Evolutionary conservation across 1,140 invertebrate species (phyloP).

Genomic region (Bombus ignitus): DNA sequence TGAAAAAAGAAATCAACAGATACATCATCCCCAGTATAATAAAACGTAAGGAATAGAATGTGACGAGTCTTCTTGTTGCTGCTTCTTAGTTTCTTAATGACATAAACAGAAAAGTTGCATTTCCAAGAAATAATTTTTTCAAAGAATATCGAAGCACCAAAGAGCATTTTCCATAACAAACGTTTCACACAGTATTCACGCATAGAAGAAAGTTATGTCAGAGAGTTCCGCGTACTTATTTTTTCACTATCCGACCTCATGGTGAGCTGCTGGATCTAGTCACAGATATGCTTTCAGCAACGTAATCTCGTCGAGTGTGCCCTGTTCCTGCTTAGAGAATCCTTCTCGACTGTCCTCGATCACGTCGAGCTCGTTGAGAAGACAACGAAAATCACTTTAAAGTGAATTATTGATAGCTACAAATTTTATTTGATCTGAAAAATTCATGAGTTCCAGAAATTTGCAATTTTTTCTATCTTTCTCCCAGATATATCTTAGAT

Average conservation of each 20-base stretch:
- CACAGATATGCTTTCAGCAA: conserved; percentile 30
- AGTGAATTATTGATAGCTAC: neutral
- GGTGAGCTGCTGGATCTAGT: neutral
- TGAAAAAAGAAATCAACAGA: neutral
- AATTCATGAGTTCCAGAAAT: neutral
- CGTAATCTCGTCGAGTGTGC: conserved; percentile 40
- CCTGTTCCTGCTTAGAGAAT: conserved; percentile 46
- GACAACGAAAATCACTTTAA: neutral
- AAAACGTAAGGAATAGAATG: neutral
- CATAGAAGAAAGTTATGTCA: conserved; percentile 28
- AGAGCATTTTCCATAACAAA: conserved; percentile 8
- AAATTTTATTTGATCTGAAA: too few relatives aligned
- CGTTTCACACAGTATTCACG: conserved; percentile 30
- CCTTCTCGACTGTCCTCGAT: conserved; percentile 20
- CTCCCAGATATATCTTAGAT: too few relatives aligned
- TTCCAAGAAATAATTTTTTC: neutral
- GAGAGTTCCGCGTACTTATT: conserved; percentile 40
- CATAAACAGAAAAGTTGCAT: neutral
- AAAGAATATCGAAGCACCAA: neutral
- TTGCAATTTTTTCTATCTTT: neutral
- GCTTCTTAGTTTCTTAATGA: neutral
- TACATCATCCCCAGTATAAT: neutral
- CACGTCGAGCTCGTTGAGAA: conserved; percentile 23
- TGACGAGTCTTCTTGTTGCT: neutral
- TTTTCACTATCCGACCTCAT: conserved; percentile 38